Percentiles rank a stretch among this genome's conserved stretches.
Conservation (phyloP, 2,113 vertebrate species). For the Corvus cornix region DNA sequence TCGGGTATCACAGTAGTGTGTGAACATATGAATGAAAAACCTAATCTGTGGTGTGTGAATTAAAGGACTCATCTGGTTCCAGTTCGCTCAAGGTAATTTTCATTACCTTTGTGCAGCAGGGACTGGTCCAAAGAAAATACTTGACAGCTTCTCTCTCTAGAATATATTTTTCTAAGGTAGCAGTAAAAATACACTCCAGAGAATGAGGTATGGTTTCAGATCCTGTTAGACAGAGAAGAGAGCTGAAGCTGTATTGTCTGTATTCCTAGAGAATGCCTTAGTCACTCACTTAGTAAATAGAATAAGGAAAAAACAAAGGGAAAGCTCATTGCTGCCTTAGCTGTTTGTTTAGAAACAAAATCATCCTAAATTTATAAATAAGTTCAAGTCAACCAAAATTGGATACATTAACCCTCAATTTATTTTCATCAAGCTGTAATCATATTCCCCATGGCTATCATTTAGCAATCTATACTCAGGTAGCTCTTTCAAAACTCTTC, state of each 20-base stretch:
- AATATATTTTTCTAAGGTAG: not conserved
- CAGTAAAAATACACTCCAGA: not conserved
- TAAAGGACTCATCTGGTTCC: not conserved
- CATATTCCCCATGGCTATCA: not conserved
- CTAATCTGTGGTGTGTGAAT: not conserved
- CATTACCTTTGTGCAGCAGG: not conserved
- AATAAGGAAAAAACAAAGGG: not conserved
- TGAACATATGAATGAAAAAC: not conserved
- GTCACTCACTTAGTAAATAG: not conserved
- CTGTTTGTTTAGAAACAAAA: not conserved
- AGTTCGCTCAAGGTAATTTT: not conserved
- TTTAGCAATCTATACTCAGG: not conserved
- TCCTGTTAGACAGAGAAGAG: not conserved
- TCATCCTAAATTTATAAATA: not conserved
- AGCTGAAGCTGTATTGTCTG: not conserved
- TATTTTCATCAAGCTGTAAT: not conserved
- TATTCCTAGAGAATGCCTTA: not conserved
- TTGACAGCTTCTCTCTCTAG: not conserved
- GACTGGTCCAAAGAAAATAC: not conserved
- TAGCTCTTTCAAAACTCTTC: not conserved
- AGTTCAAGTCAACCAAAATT: not conserved
- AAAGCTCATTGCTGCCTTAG: accelerated
- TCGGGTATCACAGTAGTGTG: not conserved
- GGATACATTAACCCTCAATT: not conserved
- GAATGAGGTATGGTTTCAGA: not conserved